A percentile compares a stretch with the other conserved stretches of the same genome.
phyloP scores from a whole-genome alignment of 2,888 invertebrate species.

The Caenorhabditis sp. region DNA sequence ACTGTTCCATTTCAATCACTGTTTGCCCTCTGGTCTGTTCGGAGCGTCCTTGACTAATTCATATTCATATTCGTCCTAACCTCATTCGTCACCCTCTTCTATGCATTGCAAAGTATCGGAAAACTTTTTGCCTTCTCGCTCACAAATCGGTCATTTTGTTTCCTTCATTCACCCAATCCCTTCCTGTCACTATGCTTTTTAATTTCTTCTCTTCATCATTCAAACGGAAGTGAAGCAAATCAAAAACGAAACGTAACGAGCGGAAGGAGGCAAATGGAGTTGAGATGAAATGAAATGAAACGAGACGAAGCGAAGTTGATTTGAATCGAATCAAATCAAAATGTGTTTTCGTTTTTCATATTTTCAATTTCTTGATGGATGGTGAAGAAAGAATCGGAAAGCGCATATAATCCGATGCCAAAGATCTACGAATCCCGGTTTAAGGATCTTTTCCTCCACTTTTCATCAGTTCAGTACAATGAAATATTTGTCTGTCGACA shows the following conservation, averaged over 20 bases:
- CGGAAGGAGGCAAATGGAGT: conserved; percentile 8
- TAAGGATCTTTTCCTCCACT: conserved; percentile 12
- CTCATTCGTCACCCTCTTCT: conserved; percentile 48
- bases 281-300: neutral
- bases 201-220: conserved; percentile 2
- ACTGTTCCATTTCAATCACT: conserved; percentile 30
- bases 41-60: conserved; percentile 44
- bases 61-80: conserved; percentile 51
- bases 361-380: conserved; percentile 13
- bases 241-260: neutral
- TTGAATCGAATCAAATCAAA: conserved; percentile 5
- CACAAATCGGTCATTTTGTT: conserved; percentile 15
- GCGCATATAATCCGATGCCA: conserved; percentile 30
- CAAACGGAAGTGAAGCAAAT: conserved; percentile 2
- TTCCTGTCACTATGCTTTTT: neutral
- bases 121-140: conserved; percentile 25
- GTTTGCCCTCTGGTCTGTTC: neutral
- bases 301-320: conserved; percentile 11
- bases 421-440: neutral
- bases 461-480: conserved; percentile 35
- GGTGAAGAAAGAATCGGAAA: conserved; percentile 15
- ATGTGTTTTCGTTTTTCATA: neutral
- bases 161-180: conserved; percentile 3
- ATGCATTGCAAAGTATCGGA: conserved; percentile 55
- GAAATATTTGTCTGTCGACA: conserved; percentile 47